A percentile compares a stretch with the other conserved stretches of the same genome.
Evolutionary conservation across 2,113 vertebrate genomes (phyloP).

Genomic region (Electrona antarctica): DNA sequence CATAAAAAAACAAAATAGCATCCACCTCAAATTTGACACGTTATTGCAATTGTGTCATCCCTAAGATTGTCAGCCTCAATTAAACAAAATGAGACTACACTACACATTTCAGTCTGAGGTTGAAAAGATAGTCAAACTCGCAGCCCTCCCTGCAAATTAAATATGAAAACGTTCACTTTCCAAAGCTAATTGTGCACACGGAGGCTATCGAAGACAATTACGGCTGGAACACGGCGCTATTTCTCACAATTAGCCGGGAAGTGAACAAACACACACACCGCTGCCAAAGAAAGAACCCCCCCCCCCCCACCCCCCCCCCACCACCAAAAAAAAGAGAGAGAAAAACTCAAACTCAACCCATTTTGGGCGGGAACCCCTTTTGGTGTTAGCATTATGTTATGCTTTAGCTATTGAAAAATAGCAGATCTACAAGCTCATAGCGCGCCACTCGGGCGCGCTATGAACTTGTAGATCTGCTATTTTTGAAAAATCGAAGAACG

Average conservation of each 20-base stretch:
- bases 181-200: conserved; percentile 3
- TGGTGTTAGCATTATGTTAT: too few species aligned
- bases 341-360: too few species aligned
- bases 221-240: neutral
- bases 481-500: too few species aligned
- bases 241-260: conserved; percentile 16
- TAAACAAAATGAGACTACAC: neutral
- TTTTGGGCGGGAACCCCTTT: too few species aligned
- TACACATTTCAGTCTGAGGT: too few species aligned
- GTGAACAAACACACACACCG: neutral
- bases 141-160: neutral
- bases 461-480: too few species aligned
- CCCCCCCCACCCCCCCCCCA: too few species aligned
- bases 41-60: neutral
- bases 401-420: too few species aligned
- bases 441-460: too few species aligned
- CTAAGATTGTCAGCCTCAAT: neutral
- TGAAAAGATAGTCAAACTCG: too few species aligned
- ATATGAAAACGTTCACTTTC: neutral
- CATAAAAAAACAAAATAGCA: neutral
- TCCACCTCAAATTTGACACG: neutral
- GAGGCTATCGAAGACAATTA: neutral
- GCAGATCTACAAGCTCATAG: too few species aligned
- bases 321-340: too few species aligned
- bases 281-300: neutral